These are phyloP conservation scores for Pyralis farinalis DNA, from an alignment of 2,888 invertebrate species.

Conservation along the genomic window DNA sequence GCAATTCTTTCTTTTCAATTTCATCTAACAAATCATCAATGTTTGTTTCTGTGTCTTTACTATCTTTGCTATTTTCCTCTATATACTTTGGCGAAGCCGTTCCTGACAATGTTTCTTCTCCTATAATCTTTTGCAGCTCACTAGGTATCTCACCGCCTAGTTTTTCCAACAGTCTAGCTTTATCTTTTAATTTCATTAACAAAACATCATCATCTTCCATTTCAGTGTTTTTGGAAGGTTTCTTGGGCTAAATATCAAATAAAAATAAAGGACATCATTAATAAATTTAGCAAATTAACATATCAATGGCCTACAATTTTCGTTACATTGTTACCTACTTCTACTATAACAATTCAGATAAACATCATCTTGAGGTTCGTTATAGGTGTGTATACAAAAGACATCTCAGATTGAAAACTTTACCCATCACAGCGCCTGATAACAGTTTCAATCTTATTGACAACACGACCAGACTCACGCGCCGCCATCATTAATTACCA, in stretches of 20 bases:
- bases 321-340: too few species aligned
- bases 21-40: slow-evolving; percentile 66
- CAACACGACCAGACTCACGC: slow-evolving; percentile 18
- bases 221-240: slow-evolving; percentile 30
- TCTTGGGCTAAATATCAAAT: slow-evolving; percentile 26
- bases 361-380: too few species aligned
- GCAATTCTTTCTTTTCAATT: slow-evolving; percentile 65
- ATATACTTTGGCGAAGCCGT: slow-evolving; percentile 37
- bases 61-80: slow-evolving; percentile 32
- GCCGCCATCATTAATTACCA: slow-evolving; percentile 20
- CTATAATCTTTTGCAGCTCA: slow-evolving; percentile 68
- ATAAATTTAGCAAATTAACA: too few species aligned
- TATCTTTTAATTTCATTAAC: slow-evolving; percentile 65
- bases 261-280: not conserved
- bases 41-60: slow-evolving; percentile 28
- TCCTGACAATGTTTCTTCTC: slow-evolving; percentile 43
- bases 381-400: not conserved
- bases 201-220: slow-evolving; percentile 56
- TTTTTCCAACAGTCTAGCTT: slow-evolving; percentile 75
- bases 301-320: too few species aligned
- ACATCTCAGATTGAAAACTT: slow-evolving; percentile 77
- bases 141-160: slow-evolving; percentile 76
- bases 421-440: slow-evolving; percentile 61
- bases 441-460: slow-evolving; percentile 37
- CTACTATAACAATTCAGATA: too few species aligned